Conservation (phyloP, 2,888 invertebrate species). For the Phengaris alcon region DNA sequence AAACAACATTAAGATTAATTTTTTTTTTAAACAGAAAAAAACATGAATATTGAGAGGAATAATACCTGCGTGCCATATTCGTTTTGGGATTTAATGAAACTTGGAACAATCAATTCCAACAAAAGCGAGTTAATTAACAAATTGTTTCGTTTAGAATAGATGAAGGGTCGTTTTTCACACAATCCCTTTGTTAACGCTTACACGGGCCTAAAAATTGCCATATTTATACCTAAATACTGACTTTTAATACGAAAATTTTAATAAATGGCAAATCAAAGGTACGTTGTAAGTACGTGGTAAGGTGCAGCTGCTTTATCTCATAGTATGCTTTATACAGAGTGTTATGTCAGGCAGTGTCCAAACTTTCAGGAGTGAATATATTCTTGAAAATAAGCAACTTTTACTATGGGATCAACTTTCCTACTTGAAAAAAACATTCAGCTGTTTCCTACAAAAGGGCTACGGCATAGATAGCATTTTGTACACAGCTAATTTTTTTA, state of each 20-base stretch:
- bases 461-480: too few species aligned
- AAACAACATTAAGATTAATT: background rate
- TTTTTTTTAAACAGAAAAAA: background rate
- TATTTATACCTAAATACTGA: background rate
- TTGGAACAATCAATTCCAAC: constrained; percentile 28
- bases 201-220: constrained; percentile 27
- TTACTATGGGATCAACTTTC: too few species aligned
- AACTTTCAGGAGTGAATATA: too few species aligned
- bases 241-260: background rate
- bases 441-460: too few species aligned
- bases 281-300: too few species aligned
- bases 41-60: background rate
- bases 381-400: too few species aligned
- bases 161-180: constrained; percentile 44
- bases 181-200: constrained; percentile 42
- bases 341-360: too few species aligned
- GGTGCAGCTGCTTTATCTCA: too few species aligned
- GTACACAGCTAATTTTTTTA: too few species aligned
- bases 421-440: too few species aligned
- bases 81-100: constrained; percentile 11
- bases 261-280: too few species aligned
- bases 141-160: constrained; percentile 43
- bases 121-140: constrained; percentile 39
- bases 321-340: too few species aligned
- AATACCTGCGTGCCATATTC: background rate